Conservation (phyloP, 2,797 vertebrate species). For the Dendrocincla fuliginosa region DNA sequence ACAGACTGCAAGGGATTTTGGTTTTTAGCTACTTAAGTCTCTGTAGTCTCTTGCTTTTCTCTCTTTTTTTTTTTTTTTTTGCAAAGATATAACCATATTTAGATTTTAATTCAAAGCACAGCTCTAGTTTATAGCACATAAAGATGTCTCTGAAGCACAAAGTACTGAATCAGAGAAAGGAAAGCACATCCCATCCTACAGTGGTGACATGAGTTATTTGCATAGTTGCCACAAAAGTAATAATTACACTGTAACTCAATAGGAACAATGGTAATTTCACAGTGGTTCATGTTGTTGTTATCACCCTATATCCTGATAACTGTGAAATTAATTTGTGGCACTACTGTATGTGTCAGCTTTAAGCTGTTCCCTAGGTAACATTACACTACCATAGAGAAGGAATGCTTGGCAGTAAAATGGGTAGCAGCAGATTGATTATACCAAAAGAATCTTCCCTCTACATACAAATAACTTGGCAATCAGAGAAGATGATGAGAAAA, state of each 20-base stretch:
- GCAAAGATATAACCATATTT: not conserved
- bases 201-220: conserved; percentile 65
- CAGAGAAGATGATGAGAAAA: conserved; percentile 24
- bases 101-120: conserved; percentile 37
- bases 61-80: not conserved
- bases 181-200: conserved; percentile 46
- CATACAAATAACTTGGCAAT: conserved; percentile 63
- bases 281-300: conserved; percentile 72
- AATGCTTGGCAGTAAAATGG: conserved; percentile 72
- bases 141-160: conserved; percentile 31
- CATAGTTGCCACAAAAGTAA: conserved; percentile 76
- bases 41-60: not conserved
- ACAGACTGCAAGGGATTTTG: not conserved
- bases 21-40: not conserved
- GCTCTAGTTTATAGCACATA: conserved; percentile 23
- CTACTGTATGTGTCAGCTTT: conserved; percentile 70
- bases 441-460: conserved; percentile 55
- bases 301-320: conserved; percentile 75
- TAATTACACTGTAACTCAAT: conserved; percentile 76
- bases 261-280: conserved; percentile 77
- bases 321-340: conserved; percentile 80
- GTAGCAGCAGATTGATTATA: conserved; percentile 69
- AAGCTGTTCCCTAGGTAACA: conserved; percentile 81
- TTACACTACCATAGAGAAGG: conserved; percentile 73
- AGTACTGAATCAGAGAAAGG: conserved; percentile 38